phyloP scores from a whole-genome alignment of 1,140 invertebrate genomes.

The Drosophila serrata region DNA sequence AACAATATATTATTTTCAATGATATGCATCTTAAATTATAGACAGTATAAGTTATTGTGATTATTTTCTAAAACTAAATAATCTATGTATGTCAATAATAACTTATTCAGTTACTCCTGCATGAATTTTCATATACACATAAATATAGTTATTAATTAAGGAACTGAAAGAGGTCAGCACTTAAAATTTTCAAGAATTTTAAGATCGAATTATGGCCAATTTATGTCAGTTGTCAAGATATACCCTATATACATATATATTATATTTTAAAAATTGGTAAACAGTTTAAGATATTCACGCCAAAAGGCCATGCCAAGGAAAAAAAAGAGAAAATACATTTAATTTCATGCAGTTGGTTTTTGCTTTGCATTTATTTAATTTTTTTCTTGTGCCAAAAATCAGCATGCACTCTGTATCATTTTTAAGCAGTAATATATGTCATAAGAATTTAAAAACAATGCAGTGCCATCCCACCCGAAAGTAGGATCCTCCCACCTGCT shows the following conservation, averaged over 20 bases:
- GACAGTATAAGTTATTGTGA: not conserved
- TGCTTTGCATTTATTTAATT: not conserved
- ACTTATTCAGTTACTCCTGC: not conserved
- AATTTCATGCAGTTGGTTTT: constrained; percentile 5
- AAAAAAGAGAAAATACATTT: not conserved
- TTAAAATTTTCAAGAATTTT: not conserved
- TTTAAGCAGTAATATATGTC: not conserved
- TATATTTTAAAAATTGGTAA: constrained; percentile 10
- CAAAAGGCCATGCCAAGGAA: not conserved
- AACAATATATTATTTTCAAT: no score
- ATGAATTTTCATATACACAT: not conserved
- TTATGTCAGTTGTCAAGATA: constrained; percentile 12
- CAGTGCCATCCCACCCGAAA: not conserved
- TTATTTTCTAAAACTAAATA: not conserved
- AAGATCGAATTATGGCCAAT: constrained; percentile 7
- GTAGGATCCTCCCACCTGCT: constrained; percentile 8
- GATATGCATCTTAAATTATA: not conserved
- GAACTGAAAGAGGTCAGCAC: not conserved
- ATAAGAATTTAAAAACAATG: not conserved
- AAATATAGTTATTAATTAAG: not conserved
- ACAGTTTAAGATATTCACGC: not conserved
- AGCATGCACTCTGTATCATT: not conserved
- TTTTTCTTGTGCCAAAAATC: not conserved
- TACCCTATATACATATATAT: not conserved
- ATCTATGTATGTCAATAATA: no score